Conservation (phyloP, 1,140 invertebrate genomes). For the Euwallacea fornicatus region DNA sequence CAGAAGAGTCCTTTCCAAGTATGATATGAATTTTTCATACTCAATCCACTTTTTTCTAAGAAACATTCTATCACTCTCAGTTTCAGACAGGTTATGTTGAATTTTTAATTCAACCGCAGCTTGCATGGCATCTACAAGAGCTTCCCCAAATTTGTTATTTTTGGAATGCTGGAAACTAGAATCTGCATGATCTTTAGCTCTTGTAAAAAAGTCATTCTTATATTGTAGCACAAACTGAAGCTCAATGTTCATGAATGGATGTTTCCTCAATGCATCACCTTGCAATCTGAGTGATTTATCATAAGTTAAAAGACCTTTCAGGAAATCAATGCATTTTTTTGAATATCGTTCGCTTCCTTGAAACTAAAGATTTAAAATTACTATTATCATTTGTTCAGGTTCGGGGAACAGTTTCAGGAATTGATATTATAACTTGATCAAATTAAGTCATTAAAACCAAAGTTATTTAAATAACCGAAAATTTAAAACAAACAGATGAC, state of each 20-base stretch:
- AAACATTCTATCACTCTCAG: not conserved
- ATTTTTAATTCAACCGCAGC: slow-evolving; percentile 14
- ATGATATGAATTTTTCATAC: slow-evolving; percentile 5
- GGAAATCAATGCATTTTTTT: slow-evolving; percentile 5
- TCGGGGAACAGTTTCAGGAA: no score
- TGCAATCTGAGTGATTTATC: slow-evolving; percentile 6
- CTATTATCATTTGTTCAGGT: no score
- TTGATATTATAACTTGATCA: no score
- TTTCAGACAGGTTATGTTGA: not conserved
- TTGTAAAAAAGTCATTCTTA: not conserved
- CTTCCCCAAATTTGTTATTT: not conserved
- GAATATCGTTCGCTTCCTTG: slow-evolving; percentile 1
- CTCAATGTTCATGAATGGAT: slow-evolving; percentile 19
- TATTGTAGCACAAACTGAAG: not conserved
- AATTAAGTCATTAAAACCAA: no score
- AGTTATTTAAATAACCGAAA: no score
- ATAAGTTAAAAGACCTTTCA: slow-evolving; percentile 15
- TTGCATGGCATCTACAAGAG: slow-evolving; percentile 5
- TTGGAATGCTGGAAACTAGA: not conserved
- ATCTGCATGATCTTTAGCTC: not conserved
- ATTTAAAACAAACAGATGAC: no score
- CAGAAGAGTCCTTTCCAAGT: not conserved
- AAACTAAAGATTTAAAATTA: slow-evolving; percentile 1
- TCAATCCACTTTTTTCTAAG: not conserved
- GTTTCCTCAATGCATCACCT: slow-evolving; percentile 7